Percentiles rank a stretch among this genome's conserved stretches.
phyloP scores from a whole-genome alignment of 2,888 invertebrate genomes.

The Pherbina coryleti region DNA sequence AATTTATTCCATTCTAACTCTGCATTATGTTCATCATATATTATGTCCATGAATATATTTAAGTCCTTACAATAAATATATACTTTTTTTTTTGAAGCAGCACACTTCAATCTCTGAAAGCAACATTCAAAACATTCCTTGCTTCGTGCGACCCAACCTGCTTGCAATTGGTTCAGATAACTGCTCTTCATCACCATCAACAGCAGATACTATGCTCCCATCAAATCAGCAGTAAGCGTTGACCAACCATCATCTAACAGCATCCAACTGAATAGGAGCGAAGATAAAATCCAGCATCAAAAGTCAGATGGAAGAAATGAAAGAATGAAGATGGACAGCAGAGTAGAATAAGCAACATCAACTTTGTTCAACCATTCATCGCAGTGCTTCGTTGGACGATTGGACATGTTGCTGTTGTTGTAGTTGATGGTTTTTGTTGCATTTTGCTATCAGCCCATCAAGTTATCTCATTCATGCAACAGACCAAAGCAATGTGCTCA shows the following conservation, averaged over 20 bases:
- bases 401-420: conserved; percentile 8
- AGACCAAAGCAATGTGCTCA: not conserved
- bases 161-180: conserved; percentile 34
- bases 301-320: not conserved
- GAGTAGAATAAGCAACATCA: not conserved
- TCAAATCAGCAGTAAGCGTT: not conserved
- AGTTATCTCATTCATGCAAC: conserved; percentile 18
- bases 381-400: conserved; percentile 12
- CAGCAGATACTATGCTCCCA: not conserved
- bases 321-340: not conserved
- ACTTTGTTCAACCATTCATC: conserved; percentile 16
- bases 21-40: too few species aligned
- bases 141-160: not conserved
- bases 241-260: conserved; percentile 17
- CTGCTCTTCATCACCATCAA: conserved; percentile 30
- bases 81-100: too few species aligned
- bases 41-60: too few species aligned
- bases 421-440: not conserved
- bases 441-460: conserved; percentile 22
- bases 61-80: too few species aligned
- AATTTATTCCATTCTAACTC: too few species aligned
- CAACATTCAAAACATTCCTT: not conserved
- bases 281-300: conserved; percentile 36
- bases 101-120: not conserved
- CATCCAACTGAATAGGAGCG: not conserved